Percentiles rank a stretch among this genome's conserved stretches.
phyloP scores from a whole-genome alignment of 37 sponge, comb jelly and placozoan genomes.

The Hexactinellida sp. region DNA sequence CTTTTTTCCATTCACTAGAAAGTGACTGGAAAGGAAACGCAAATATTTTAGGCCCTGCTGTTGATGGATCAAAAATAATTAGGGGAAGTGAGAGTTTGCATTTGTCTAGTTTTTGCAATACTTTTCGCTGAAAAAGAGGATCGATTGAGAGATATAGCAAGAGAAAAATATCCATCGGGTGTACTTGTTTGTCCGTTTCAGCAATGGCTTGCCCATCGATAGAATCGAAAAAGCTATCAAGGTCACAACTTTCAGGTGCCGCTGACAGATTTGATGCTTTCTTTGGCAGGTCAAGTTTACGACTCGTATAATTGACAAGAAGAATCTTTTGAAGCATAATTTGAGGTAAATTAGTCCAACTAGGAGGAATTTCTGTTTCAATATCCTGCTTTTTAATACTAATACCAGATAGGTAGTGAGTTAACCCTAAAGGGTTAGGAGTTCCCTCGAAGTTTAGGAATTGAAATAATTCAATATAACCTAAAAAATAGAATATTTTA shows the following conservation, averaged over 20 bases:
- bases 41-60: neutral
- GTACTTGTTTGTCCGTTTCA: neutral
- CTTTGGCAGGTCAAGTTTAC: neutral
- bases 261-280: neutral
- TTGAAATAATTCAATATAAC: neutral
- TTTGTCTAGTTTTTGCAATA: neutral
- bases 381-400: neutral
- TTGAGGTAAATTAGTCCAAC: neutral
- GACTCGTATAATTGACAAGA: neutral
- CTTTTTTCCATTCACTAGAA: conserved; percentile 21
- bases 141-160: conserved; percentile 23
- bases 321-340: conserved; percentile 8
- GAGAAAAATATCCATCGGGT: conserved; percentile 25
- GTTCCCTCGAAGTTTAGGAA: neutral
- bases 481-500: neutral
- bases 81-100: conserved; percentile 25
- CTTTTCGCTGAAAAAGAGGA: conserved; percentile 23
- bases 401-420: neutral
- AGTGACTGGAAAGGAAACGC: conserved; percentile 23
- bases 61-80: conserved; percentile 19
- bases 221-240: neutral
- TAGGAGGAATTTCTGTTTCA: neutral
- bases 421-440: neutral
- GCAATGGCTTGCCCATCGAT: neutral
- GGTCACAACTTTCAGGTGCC: neutral